A percentile compares a stretch with the other conserved stretches of the same genome.
These are phyloP conservation scores for Acrossocheilus fasciatus DNA, from an alignment of 2,797 vertebrate genomes.

Conservation along the genomic window DNA sequence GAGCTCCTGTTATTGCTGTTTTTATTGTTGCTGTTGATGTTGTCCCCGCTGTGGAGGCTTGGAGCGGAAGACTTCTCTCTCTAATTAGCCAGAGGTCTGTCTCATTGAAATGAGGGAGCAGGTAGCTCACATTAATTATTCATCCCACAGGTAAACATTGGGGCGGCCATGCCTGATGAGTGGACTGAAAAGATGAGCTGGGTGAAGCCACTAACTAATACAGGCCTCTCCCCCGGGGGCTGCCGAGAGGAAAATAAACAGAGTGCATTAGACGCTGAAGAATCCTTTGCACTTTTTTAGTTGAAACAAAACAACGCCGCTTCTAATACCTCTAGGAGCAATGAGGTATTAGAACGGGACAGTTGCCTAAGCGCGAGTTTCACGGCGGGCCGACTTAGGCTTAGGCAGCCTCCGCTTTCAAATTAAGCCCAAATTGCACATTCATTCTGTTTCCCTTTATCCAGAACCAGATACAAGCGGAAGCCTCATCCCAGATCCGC, in stretches of 20 bases:
- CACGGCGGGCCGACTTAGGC: neutral
- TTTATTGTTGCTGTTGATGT: constrained; percentile 66
- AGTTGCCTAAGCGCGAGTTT: constrained; percentile 10
- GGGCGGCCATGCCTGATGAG: constrained; percentile 72
- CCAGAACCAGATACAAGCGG: constrained; percentile 29
- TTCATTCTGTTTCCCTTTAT: constrained; percentile 18
- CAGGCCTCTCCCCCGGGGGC: constrained; percentile 72
- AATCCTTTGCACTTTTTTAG: constrained; percentile 66
- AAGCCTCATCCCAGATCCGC: constrained; percentile 49
- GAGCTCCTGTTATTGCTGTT: constrained; percentile 61
- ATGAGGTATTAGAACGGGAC: constrained; percentile 60
- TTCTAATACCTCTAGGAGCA: constrained; percentile 67
- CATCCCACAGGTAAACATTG: constrained; percentile 77
- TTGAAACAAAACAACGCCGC: constrained; percentile 72
- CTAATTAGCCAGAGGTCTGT: constrained; percentile 81
- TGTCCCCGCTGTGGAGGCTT: constrained; percentile 58
- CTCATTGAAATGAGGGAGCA: constrained; percentile 73
- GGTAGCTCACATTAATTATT: constrained; percentile 82
- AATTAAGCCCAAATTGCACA: constrained; percentile 47
- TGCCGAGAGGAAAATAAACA: constrained; percentile 74
- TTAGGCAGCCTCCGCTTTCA: constrained; percentile 62
- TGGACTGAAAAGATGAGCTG: constrained; percentile 67
- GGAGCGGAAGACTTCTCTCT: constrained; percentile 71
- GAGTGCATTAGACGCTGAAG: constrained; percentile 65
- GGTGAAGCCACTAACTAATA: constrained; percentile 76